Conservation (phyloP, 2,797 vertebrate species). For the Eulemur coronatus region DNA sequence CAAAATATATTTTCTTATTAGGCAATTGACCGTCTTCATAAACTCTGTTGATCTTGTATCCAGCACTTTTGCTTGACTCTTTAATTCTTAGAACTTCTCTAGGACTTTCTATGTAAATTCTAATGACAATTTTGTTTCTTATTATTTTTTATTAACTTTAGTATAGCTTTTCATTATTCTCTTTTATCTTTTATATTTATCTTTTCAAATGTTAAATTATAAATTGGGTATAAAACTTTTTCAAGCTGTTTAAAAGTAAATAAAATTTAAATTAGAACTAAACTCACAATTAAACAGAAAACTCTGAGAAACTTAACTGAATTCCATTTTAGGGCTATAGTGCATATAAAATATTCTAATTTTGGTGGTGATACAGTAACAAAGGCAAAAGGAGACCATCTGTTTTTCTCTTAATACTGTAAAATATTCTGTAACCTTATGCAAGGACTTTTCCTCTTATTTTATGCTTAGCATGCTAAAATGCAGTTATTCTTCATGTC, state of each 20-base stretch:
- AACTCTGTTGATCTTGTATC: constrained; percentile 4
- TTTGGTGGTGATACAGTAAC: neutral
- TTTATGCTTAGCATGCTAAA: constrained; percentile 30
- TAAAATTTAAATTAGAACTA: constrained; percentile 44
- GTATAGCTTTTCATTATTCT: constrained; percentile 15
- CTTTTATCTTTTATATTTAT: neutral
- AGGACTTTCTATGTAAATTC: neutral
- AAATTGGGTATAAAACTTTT: constrained; percentile 5
- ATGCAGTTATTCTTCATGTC: neutral
- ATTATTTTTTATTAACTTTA: constrained; percentile 26
- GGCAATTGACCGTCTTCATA: neutral
- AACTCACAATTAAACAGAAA: constrained; percentile 35
- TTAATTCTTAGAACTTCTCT: constrained; percentile 24
- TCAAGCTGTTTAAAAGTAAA: constrained; percentile 53
- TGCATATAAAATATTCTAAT: constrained; percentile 12
- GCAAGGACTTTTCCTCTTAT: neutral
- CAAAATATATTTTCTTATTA: neutral
- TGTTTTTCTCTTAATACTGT: constrained; percentile 6
- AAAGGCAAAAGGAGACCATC: neutral
- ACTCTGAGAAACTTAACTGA: neutral
- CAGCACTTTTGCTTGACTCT: neutral
- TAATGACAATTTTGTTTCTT: constrained; percentile 31
- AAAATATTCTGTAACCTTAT: constrained; percentile 35
- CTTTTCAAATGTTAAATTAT: constrained; percentile 44
- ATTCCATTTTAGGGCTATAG: neutral